These are phyloP conservation scores for Dreissena polymorpha DNA, from an alignment of 1,140 invertebrate species.

Conservation along the genomic window DNA sequence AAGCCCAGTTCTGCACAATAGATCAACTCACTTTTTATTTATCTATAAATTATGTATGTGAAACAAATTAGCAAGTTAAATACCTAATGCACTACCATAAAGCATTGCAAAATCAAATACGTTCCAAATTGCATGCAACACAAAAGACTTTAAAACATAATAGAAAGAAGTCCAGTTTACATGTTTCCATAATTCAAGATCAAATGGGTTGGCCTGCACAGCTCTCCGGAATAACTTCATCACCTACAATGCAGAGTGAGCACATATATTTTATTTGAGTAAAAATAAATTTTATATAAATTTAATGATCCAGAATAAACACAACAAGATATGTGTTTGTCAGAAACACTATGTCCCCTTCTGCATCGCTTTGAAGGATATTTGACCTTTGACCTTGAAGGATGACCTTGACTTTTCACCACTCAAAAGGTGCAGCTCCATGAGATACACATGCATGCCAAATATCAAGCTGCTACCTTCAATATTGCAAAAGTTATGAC, in stretches of 20 bases:
- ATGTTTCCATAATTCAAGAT: constrained; percentile 41
- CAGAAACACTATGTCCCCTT: no score
- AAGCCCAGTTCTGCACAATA: background rate
- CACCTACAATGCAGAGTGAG: constrained; percentile 11
- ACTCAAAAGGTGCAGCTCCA: no score
- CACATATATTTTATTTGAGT: background rate
- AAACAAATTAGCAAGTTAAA: background rate
- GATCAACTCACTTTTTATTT: background rate
- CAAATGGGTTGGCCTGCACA: constrained; percentile 27
- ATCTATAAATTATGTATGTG: background rate
- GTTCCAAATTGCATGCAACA: background rate
- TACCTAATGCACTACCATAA: background rate
- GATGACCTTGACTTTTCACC: no score
- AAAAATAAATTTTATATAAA: background rate
- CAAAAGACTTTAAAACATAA: background rate
- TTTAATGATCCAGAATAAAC: background rate
- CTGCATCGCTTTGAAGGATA: no score
- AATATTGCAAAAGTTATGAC: no score
- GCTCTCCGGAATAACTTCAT: constrained; percentile 19
- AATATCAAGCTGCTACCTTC: no score
- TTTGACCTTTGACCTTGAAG: no score
- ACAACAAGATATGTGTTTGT: background rate
- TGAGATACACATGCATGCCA: no score
- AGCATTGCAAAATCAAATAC: background rate
- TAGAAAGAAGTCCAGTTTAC: constrained; percentile 18